Base-by-base conservation (phyloP, 2,113 vertebrate genomes). In the Hippocampus zosterae region DNA sequence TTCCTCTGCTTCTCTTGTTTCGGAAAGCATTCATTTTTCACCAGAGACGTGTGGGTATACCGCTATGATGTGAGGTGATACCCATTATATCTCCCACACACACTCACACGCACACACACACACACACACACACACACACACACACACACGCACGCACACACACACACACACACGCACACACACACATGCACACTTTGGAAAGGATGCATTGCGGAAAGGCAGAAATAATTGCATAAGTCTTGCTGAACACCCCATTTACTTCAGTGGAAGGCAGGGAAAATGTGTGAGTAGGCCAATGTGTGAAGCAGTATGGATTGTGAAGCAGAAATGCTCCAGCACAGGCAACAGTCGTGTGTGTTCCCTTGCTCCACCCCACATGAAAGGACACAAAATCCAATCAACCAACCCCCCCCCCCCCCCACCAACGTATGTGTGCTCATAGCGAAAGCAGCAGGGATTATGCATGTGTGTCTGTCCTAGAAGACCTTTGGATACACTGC, bases 201-300 rank as follows among this genome's bases (percentile, higher is more conserved):
- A 61, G 71, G 70, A 70, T 71, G 74, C 66, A 81, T 81, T 80
- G 84, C 81, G 72, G 66, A 76, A 75, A 72, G 73, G 71, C 71
- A 70, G 71, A 71, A 79, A 82, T 16, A 84, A 81, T 82, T 83
- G 80, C 80, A 77, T 77, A 83, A 87, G 76, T 77, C 70, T 44
- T 42, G 81, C 65, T 77, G 48, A 19, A 71, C 55, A 61, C 41
- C 44, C 25, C 64, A 68, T 76, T 76, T 72, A 77, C 72, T 83
- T 76, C 64, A 61, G 74, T 68, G 61, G 64, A 67, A 77, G 57
- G 40, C 59, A 77, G 50, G n/a, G 65, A 23, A 29, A 29, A 29
- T 29, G 37, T 66, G 56, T 67, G 65, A 27, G 44, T 40, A n/a
- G 67, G 40, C 21, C 62, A 64, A 15, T 69, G 27, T 59, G 63